Percentiles rank a stretch among this genome's conserved stretches.
Evolutionary conservation across 92 coral and sea anemone genomes (phyloP).

Genomic region (Epizoanthus rinbou): DNA sequence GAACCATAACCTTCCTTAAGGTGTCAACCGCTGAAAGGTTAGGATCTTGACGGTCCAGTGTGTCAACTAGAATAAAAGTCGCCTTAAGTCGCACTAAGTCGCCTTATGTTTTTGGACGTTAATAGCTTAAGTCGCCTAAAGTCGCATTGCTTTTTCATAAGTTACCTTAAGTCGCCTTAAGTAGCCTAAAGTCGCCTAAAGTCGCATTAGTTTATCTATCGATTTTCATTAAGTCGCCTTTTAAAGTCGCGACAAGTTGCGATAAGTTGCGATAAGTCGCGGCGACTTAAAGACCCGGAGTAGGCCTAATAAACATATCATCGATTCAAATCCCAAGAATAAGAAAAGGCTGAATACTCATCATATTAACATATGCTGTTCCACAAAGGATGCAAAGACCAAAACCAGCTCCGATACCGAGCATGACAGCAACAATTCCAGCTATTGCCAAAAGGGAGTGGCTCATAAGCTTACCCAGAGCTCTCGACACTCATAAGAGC

Average conservation of each 20-base stretch:
- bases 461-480: conserved; percentile 58
- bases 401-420: conserved; percentile 61
- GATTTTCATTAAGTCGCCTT: no score
- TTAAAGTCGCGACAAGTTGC: no score
- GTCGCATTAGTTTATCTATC: no score
- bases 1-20: conserved; percentile 31
- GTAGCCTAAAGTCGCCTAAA: no score
- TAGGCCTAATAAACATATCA: conserved; percentile 68
- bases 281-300: no score
- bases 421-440: conserved; percentile 50
- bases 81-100: no score
- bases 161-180: no score
- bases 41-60: conserved; percentile 57
- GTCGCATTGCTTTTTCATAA: no score
- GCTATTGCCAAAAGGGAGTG: conserved; percentile 62
- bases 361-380: conserved; percentile 51
- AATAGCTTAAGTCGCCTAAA: no score
- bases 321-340: conserved; percentile 67
- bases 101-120: no score
- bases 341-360: conserved; percentile 60
- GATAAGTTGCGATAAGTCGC: no score
- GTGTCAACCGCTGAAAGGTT: conserved; percentile 23
- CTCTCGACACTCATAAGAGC: conserved; percentile 45
- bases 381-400: conserved; percentile 58
- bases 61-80: conserved; percentile 66